Conservation (phyloP, 2,113 vertebrate genomes). For the Strigops habroptila region DNA sequence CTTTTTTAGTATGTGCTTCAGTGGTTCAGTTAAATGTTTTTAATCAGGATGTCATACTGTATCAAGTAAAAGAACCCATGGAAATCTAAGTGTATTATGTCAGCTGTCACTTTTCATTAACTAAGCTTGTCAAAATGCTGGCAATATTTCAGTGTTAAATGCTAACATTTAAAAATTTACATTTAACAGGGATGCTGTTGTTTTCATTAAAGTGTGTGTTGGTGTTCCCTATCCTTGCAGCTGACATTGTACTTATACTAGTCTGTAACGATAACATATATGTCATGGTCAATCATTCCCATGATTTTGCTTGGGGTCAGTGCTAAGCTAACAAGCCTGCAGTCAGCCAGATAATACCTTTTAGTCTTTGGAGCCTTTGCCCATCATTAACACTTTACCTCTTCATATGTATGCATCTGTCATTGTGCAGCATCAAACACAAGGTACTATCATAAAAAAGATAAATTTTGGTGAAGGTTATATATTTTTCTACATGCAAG, state of each 20-base stretch:
- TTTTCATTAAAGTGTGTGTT: neutral
- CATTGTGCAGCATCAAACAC: neutral
- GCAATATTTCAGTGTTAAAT: neutral
- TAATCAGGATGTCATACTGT: slow-evolving; percentile 5
- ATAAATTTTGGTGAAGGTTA: neutral
- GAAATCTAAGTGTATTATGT: slow-evolving; percentile 13
- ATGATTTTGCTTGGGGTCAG: neutral
- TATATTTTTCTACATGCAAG: neutral
- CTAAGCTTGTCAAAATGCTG: slow-evolving; percentile 1
- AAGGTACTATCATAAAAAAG: neutral
- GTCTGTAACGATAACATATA: neutral
- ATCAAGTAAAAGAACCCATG: neutral
- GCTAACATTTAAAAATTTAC: neutral
- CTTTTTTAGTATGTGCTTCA: neutral
- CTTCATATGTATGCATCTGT: neutral
- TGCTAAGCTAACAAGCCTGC: neutral
- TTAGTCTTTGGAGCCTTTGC: neutral
- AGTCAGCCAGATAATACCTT: neutral
- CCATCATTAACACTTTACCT: neutral
- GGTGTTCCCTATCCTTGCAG: neutral
- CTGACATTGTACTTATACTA: neutral
- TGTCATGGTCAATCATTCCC: neutral
- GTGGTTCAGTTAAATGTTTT: slow-evolving; percentile 26
- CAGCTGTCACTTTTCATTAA: slow-evolving; percentile 32
- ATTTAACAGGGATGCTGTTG: neutral